Conservation (phyloP, 1,140 invertebrate genomes). For the Drosophila funebris region DNA sequence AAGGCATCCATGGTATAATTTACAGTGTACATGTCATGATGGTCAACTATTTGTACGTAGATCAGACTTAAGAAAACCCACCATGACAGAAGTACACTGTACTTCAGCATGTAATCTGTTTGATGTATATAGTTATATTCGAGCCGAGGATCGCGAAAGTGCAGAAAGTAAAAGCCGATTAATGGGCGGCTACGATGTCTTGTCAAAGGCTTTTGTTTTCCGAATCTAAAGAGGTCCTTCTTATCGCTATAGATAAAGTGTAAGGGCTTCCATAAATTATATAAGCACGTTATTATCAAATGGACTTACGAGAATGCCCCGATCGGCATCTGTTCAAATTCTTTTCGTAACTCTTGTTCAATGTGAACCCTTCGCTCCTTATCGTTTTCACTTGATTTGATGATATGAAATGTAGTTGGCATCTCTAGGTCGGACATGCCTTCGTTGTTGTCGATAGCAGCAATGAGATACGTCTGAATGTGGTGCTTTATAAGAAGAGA, state of each 20-base stretch:
- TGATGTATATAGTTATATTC: conserved; percentile 63
- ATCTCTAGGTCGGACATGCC: background rate
- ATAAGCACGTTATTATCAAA: too few species aligned
- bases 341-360: conserved; percentile 26
- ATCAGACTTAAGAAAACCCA: conserved; percentile 17
- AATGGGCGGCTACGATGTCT: background rate
- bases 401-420: background rate
- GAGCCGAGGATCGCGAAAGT: conserved; percentile 42
- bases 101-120: conserved; percentile 73
- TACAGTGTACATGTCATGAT: background rate
- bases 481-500: conserved; percentile 87
- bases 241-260: background rate
- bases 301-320: conserved; percentile 55
- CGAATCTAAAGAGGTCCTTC: background rate
- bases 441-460: conserved; percentile 55
- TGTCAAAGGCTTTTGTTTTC: background rate
- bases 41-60: conserved; percentile 5
- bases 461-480: conserved; percentile 89
- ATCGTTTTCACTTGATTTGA: too few species aligned
- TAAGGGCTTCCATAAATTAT: too few species aligned
- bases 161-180: conserved; percentile 41
- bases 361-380: background rate
- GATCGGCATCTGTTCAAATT: conserved; percentile 74
- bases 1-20: background rate
- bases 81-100: conserved; percentile 58